Evolutionary conservation across 2,113 vertebrate species (phyloP).

Genomic region (Brachypodius melanocephalos): DNA sequence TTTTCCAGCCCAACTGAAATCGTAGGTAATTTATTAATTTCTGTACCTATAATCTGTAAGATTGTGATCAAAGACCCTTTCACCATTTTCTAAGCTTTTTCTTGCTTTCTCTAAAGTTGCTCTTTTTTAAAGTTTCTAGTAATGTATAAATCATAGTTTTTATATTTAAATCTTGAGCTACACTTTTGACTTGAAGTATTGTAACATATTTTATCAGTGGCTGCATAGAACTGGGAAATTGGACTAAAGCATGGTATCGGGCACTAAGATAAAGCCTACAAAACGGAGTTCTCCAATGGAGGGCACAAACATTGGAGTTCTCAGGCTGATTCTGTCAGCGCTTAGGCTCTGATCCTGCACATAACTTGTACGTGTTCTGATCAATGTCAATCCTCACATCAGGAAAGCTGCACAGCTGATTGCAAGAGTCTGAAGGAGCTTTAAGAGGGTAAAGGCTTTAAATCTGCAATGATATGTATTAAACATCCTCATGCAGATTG

Average conservation of each 20-base stretch:
- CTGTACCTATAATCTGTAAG: constrained; percentile 27
- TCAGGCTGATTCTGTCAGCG: neutral
- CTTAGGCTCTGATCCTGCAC: neutral
- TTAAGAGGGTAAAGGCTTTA: constrained; percentile 65
- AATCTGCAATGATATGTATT: constrained; percentile 43
- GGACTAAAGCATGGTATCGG: neutral
- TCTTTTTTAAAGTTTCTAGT: constrained; percentile 76
- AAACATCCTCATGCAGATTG: constrained; percentile 18
- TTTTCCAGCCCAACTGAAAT: constrained; percentile 33
- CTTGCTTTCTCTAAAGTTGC: constrained; percentile 61
- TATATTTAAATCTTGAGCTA: constrained; percentile 77
- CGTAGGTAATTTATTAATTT: constrained; percentile 47
- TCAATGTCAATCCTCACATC: neutral
- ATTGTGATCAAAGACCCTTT: constrained; percentile 22
- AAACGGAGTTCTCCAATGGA: neutral
- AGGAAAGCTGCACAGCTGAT: neutral
- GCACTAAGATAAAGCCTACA: neutral
- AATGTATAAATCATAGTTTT: constrained; percentile 77
- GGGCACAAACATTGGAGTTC: neutral
- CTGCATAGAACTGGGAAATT: neutral
- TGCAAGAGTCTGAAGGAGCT: neutral
- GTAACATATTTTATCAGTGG: constrained; percentile 52
- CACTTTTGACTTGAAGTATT: constrained; percentile 65
- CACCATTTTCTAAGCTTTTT: constrained; percentile 70
- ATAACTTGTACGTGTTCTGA: neutral